Base-by-base conservation (phyloP, 1,140 invertebrate genomes). In the Lepidurus apus region DNA sequence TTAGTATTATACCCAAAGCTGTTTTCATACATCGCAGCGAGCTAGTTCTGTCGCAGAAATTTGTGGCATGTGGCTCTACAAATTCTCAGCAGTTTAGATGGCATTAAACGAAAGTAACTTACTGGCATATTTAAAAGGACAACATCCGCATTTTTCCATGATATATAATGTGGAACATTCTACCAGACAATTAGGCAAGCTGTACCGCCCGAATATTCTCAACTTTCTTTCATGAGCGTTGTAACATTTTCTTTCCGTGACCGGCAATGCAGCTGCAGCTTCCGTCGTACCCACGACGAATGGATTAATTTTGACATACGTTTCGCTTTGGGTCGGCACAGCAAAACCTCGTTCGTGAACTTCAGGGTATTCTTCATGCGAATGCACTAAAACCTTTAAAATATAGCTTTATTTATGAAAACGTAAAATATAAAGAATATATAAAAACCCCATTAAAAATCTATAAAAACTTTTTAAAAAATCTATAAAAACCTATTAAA, bases 281-380 rank as follows among this genome's bases (percentile, higher is more conserved):
- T 65, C 53, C 53, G 53, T 65, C 17, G 53, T 65, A 17, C 53
- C 53, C 7, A 65, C 53, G 53, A 65, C 17, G 17, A 65, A 65
- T 65, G 53, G 53, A 21, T 65, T 65, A n/a, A 65, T 65, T 21
- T 21, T 65, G 17, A 65, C 53, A 17, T 65, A 65, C 53, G 53
- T 65, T 21, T 65, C 53, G 13, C 53, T 65, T 65, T 65, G 53
- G 13, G 53, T 65, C 21, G 53, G 53, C 53, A 65, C 53, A 65
- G 53, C 53, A 65, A 65, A 65, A 7, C 53, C 53, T 17, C 53
- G 17, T 17, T 65, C 9, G 21, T 65, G 10, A 65, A 65, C 53
- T 65, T 65, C 53, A 21, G 53, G 53, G 53, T 65, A 65, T 65
- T 65, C 53, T 17, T 65, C 53, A 65, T 65, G 53, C 1, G 53